These are phyloP conservation scores for Nestor notabilis DNA, from an alignment of 2,113 vertebrate species.

Conservation along the genomic window DNA sequence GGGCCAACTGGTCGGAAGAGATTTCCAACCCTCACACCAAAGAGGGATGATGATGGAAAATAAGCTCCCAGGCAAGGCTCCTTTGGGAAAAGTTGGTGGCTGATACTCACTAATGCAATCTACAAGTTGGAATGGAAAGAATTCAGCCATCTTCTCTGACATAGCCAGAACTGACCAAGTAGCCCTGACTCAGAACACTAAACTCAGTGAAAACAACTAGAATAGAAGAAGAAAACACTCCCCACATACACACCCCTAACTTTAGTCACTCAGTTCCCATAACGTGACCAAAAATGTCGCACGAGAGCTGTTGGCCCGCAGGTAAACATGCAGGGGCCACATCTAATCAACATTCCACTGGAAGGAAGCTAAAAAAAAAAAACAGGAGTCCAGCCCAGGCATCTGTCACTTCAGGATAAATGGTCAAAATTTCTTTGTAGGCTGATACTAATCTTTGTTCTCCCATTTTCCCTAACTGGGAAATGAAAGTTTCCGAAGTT, in stretches of 20 bases:
- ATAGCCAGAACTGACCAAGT: not conserved
- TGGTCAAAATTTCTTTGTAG: not conserved
- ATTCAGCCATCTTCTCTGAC: not conserved
- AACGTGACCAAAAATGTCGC: not conserved
- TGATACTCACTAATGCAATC: not conserved
- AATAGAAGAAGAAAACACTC: not conserved
- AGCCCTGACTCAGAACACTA: not conserved
- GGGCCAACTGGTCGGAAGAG: not conserved
- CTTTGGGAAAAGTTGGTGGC: not conserved
- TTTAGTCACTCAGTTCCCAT: not conserved
- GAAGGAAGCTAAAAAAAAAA: not conserved
- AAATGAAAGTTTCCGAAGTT: constrained; percentile 16
- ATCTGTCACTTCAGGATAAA: not conserved
- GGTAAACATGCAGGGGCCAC: not conserved
- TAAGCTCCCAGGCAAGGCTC: not conserved
- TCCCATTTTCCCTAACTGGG: not conserved
- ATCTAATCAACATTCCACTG: not conserved
- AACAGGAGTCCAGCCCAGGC: not conserved
- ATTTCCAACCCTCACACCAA: not conserved
- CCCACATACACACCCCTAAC: not conserved
- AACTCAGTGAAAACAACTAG: not conserved
- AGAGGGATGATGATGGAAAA: not conserved
- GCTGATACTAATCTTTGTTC: not conserved
- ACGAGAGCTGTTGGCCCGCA: not conserved
- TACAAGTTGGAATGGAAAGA: not conserved